Evolutionary conservation across 2,113 vertebrate species (phyloP).

Genomic region (Syngnathoides biaculeatus): DNA sequence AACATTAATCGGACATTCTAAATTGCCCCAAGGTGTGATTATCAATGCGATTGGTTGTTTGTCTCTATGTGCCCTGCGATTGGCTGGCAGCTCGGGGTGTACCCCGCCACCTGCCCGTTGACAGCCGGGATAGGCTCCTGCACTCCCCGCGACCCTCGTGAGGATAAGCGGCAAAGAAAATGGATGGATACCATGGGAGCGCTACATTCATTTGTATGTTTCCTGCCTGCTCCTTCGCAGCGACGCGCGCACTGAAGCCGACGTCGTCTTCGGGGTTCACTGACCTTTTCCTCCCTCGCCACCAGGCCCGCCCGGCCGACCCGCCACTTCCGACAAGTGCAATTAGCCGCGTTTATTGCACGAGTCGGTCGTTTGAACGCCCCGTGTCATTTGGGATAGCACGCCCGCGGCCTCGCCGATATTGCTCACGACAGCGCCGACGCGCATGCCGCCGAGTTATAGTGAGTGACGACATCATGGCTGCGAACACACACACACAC

Average conservation of each 20-base stretch:
- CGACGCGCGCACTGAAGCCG: not conserved
- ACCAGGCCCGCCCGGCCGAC: not conserved
- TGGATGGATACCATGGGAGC: too few species aligned
- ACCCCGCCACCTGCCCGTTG: too few species aligned
- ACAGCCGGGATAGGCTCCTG: too few species aligned
- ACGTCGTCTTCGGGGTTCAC: not conserved
- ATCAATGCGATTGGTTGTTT: too few species aligned
- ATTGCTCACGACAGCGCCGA: not conserved
- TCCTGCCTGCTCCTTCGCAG: not conserved
- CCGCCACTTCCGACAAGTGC: not conserved
- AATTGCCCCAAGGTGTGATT: too few species aligned
- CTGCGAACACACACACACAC: not conserved
- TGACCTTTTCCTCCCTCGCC: not conserved
- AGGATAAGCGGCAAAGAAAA: too few species aligned
- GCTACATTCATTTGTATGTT: not conserved
- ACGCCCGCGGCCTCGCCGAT: not conserved
- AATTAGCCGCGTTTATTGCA: conserved; percentile 2
- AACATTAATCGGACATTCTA: too few species aligned
- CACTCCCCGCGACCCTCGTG: too few species aligned
- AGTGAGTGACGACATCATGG: not conserved
- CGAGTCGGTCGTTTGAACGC: not conserved
- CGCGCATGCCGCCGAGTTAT: not conserved
- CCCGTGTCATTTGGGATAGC: not conserved
- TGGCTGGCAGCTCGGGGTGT: too few species aligned
- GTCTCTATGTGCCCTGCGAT: too few species aligned